Base-by-base conservation (phyloP, 2,888 invertebrate species). In the Drosophila parthenogenetica region DNA sequence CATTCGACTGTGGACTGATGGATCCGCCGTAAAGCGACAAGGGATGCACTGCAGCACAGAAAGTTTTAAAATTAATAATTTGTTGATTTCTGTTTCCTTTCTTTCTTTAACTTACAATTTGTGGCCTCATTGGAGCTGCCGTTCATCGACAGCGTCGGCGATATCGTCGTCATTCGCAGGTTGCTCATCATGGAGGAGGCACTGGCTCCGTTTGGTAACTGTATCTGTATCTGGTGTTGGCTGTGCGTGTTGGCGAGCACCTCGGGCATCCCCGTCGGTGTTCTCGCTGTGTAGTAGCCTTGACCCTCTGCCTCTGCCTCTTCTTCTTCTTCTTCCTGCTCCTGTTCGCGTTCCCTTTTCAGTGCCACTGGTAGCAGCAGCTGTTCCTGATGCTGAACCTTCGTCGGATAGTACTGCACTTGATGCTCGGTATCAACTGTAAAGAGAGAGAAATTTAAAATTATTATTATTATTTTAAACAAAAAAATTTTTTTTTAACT, bases 121-220 rank as follows among this genome's bases (percentile, higher is more conserved):
- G 89, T 90, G 39, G 91, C 81, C 55, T 90, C 91, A 60, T 90
- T 90, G 39, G 91, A 90, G 68, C 90, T 90, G 69, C 90, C 91
- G 72, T 90, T 92, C 78, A 91, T 83, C 43, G 93, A 92, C 55
- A 94, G 92, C 83, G 93, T 93, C 62, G 92, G 93, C 58, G 94
- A 94, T 73, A 90, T 85, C 14, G 91, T 85, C 35, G 90, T 83
- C 72, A 92, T 68, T 5, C 89, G 81, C 42, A 85, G 80, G 68
- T 75, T 83, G 77, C 62, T 90, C 89, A 88, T 89, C 78, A 82
- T 82, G 61, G 77, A 70, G 17, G 58, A 46, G 74, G 53, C 29
- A 29, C 29, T 61, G 32, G 71, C 71, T 78, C 82, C 88, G 54
- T 80, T 76, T 69, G 7, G 8, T 29, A 29, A 8, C 29, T 29